Evolutionary conservation across 2,888 invertebrate genomes (phyloP).

Genomic region (Anaspis maculata): DNA sequence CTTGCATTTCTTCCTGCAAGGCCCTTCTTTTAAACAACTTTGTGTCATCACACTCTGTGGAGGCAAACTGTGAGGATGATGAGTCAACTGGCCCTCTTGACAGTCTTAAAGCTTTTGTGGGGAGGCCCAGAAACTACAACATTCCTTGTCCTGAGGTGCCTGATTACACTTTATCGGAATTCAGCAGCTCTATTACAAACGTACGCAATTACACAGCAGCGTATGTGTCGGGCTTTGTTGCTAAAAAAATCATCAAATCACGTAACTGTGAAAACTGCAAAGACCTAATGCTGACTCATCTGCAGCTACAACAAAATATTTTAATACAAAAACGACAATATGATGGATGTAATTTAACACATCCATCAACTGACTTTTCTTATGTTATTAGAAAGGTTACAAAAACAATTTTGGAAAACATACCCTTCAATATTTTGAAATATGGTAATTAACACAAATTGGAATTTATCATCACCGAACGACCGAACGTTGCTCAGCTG

Average conservation of each 20-base stretch:
- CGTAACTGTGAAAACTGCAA: not conserved
- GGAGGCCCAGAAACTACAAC: too few species aligned
- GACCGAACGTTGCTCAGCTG: not conserved
- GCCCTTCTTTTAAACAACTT: slow-evolving; percentile 1
- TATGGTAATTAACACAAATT: not conserved
- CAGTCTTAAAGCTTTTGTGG: not conserved
- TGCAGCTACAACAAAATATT: not conserved
- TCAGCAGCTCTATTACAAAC: not conserved
- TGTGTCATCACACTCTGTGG: slow-evolving; percentile 1
- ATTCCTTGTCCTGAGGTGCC: too few species aligned
- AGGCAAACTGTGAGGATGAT: slow-evolving; percentile 1
- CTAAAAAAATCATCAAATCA: not conserved
- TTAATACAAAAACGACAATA: not conserved
- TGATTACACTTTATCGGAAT: not conserved
- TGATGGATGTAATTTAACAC: not conserved
- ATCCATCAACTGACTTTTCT: not conserved
- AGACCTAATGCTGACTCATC: not conserved
- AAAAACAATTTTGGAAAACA: not conserved
- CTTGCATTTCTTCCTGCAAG: not conserved
- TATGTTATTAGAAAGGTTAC: not conserved
- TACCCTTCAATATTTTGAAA: not conserved
- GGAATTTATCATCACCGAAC: not conserved
- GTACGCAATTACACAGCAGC: not conserved
- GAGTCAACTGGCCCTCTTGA: slow-evolving; percentile 1
- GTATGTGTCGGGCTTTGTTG: slow-evolving; percentile 1